Evolutionary conservation across 2,888 invertebrate genomes (phyloP).

Genomic region (Parnassius orleans): DNA sequence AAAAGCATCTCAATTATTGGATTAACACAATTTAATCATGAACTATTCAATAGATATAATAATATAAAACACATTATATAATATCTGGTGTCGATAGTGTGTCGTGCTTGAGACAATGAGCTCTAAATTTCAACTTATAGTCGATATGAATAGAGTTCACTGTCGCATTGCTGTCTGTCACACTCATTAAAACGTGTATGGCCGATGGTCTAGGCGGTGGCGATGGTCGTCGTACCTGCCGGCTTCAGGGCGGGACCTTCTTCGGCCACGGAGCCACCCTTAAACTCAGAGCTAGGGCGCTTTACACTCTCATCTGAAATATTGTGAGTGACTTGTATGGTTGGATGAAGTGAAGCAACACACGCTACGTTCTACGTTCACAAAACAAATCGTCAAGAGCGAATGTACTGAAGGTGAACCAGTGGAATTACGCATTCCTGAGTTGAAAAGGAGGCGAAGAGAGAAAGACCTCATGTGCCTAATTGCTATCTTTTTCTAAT

Average conservation of each 20-base stretch:
- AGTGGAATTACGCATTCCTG: background rate
- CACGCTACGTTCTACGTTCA: slow-evolving; percentile 64
- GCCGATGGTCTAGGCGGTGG: slow-evolving; percentile 73
- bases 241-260: slow-evolving; percentile 66
- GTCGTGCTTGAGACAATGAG: slow-evolving; percentile 73
- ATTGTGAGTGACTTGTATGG: slow-evolving; percentile 75
- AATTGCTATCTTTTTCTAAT: background rate
- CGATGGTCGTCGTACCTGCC: slow-evolving; percentile 73
- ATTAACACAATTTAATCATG: slow-evolving; percentile 81
- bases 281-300: slow-evolving; percentile 94
- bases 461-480: background rate
- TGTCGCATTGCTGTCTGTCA: slow-evolving; percentile 69
- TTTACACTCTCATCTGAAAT: slow-evolving; percentile 88
- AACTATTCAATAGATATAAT: slow-evolving; percentile 75
- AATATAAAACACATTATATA: slow-evolving; percentile 80
- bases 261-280: slow-evolving; percentile 81
- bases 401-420: slow-evolving; percentile 1
- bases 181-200: slow-evolving; percentile 68
- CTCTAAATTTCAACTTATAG: slow-evolving; percentile 47
- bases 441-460: background rate
- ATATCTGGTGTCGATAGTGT: slow-evolving; percentile 72
- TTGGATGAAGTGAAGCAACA: slow-evolving; percentile 60
- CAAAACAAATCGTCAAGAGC: slow-evolving; percentile 33
- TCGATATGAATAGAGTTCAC: slow-evolving; percentile 53
- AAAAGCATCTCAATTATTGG: slow-evolving; percentile 80